Percentiles rank a stretch among this genome's conserved stretches.
These are phyloP conservation scores for Heteromyza rotundicornis DNA, from an alignment of 2,888 invertebrate species.

Conservation along the genomic window DNA sequence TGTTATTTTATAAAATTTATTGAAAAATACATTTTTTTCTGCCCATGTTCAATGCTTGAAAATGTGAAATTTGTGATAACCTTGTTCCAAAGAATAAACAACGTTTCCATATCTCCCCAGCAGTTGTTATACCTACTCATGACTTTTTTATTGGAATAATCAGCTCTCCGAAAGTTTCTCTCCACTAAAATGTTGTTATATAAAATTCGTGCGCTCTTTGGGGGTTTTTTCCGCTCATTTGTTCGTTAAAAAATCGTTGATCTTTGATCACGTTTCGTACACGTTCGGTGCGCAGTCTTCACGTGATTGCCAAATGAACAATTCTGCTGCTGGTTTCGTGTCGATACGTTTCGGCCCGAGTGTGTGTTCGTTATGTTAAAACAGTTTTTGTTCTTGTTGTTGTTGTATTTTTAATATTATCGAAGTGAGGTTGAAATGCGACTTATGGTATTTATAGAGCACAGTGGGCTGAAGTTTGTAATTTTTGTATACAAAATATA, in stretches of 20 bases:
- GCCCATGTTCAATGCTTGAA: no score
- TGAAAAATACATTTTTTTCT: no score
- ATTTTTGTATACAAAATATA: no score
- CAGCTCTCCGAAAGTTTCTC: no score
- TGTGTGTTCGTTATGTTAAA: background rate
- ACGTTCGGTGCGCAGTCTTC: constrained; percentile 45
- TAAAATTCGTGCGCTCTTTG: background rate
- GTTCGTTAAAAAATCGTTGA: constrained; percentile 27
- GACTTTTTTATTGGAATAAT: no score
- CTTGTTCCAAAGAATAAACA: no score
- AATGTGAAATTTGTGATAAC: no score
- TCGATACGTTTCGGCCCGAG: background rate
- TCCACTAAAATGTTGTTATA: background rate
- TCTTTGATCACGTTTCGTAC: constrained; percentile 54
- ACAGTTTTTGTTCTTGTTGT: background rate
- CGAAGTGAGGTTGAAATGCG: no score
- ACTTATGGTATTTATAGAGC: no score
- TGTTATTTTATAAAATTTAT: no score
- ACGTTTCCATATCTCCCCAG: no score
- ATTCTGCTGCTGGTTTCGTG: background rate
- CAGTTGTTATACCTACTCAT: background rate
- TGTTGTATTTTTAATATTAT: background rate
- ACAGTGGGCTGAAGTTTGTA: no score
- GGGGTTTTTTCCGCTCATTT: background rate
- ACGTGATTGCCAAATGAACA: constrained; percentile 51